These are phyloP conservation scores for Platalea minor DNA, from an alignment of 2,797 vertebrate species.

Conservation along the genomic window DNA sequence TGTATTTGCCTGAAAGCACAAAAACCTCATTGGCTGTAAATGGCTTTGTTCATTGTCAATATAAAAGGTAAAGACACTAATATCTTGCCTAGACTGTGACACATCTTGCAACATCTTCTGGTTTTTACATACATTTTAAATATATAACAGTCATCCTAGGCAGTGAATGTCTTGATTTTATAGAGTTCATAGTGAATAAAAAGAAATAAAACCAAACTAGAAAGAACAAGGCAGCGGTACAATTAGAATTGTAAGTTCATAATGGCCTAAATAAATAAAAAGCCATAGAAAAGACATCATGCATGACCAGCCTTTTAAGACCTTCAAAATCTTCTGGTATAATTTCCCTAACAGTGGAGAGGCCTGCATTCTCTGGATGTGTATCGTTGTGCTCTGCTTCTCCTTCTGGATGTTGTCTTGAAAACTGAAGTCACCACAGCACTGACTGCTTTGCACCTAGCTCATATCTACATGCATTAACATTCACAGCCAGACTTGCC, in stretches of 20 bases:
- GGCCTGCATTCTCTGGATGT: not conserved
- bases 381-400: fast-evolving
- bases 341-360: not conserved
- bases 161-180: not conserved
- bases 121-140: not conserved
- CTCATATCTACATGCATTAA: not conserved
- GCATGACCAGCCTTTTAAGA: not conserved
- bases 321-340: not conserved
- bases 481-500: not conserved
- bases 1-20: not conserved
- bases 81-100: not conserved
- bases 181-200: not conserved
- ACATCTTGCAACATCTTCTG: not conserved
- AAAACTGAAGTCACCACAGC: not conserved
- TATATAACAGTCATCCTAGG: not conserved
- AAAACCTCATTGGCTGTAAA: not conserved
- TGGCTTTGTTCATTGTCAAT: not conserved
- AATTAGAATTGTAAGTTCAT: not conserved
- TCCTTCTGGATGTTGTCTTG: not conserved
- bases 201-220: not conserved
- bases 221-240: not conserved
- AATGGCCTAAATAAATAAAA: not conserved
- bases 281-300: not conserved
- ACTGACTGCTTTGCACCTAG: not conserved
- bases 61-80: not conserved